Conservation (phyloP, 2,113 vertebrate genomes). For the Prunella himalayana region DNA sequence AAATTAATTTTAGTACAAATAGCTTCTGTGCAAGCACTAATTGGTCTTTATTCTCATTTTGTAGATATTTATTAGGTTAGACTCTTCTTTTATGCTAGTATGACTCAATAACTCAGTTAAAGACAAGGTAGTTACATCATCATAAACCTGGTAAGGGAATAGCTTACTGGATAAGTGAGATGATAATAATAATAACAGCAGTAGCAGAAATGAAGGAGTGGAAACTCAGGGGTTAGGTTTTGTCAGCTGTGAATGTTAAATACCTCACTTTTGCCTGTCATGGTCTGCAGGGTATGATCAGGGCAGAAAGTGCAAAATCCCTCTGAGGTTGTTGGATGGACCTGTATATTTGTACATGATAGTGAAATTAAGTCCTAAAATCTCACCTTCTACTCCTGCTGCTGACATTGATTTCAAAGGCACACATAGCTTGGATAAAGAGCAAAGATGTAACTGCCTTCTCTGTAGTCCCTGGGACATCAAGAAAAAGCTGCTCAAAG, state of each 20-base stretch:
- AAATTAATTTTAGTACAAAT: slow-evolving; percentile 3
- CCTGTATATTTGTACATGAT: slow-evolving; percentile 2
- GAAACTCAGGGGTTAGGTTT: background rate
- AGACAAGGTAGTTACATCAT: background rate
- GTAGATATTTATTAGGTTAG: background rate
- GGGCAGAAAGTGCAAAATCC: background rate
- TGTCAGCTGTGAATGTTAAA: background rate
- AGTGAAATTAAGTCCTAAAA: slow-evolving; percentile 23
- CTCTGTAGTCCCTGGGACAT: background rate
- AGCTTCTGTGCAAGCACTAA: background rate
- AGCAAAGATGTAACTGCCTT: background rate
- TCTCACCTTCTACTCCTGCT: background rate
- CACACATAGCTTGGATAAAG: background rate
- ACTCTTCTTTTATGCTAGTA: background rate
- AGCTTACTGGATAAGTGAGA: background rate
- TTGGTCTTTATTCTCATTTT: background rate
- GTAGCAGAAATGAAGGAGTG: background rate
- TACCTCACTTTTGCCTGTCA: background rate
- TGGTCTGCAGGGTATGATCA: background rate
- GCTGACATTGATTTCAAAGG: slow-evolving; percentile 27
- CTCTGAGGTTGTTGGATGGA: background rate
- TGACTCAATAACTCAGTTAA: background rate
- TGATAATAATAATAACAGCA: background rate
- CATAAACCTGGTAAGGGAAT: background rate
- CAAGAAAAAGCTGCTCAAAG: background rate